phyloP scores from a whole-genome alignment of 1,140 invertebrate species.

The Neotoxoptera formosana region DNA sequence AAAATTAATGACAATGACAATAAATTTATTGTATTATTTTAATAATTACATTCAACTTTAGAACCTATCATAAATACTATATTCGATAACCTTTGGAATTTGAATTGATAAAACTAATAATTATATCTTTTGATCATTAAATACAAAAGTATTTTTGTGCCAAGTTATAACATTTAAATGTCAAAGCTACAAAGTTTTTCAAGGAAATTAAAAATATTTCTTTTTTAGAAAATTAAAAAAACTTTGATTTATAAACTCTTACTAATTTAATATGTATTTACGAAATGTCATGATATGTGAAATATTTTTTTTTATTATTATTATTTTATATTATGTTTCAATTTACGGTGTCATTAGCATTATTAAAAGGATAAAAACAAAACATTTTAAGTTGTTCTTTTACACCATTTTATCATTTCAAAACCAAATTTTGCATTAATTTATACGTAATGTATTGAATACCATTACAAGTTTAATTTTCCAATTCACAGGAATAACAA shows the following conservation, averaged over 20 bases:
- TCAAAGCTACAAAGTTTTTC: too few species aligned
- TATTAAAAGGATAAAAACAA: background rate
- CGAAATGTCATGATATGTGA: background rate
- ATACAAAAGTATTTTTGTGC: background rate
- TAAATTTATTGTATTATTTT: background rate
- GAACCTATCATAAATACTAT: too few species aligned
- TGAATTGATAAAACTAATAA: background rate
- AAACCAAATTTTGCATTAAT: background rate
- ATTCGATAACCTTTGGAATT: background rate
- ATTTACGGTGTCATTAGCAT: background rate
- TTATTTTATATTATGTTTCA: background rate
- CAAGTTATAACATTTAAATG: background rate
- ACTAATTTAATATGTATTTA: background rate
- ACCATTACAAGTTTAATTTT: background rate
- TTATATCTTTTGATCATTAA: background rate
- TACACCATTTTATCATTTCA: background rate
- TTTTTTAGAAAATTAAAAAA: too few species aligned
- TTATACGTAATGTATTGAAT: background rate
- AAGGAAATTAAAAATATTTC: too few species aligned
- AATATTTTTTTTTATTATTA: background rate
- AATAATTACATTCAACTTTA: background rate
- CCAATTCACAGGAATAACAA: background rate
- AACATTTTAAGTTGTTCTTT: background rate
- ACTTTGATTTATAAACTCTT: background rate
- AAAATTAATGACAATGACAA: background rate